Evolutionary conservation across 2,888 invertebrate species (phyloP).

Genomic region (Chironomus riparius): DNA sequence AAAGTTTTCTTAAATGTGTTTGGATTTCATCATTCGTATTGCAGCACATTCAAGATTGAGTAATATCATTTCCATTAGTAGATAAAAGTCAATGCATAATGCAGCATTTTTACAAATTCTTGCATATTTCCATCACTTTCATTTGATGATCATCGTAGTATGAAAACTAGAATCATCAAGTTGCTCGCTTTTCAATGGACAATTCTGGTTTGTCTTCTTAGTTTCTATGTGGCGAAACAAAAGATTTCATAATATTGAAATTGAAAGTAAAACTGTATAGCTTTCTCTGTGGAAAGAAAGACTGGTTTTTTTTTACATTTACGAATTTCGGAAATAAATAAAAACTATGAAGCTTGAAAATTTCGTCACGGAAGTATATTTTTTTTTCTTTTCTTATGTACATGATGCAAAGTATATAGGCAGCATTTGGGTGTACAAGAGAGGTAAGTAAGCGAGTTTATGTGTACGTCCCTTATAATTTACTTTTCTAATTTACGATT

Average conservation of each 20-base stretch:
- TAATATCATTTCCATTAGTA: neutral
- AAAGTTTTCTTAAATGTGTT: slow-evolving; percentile 20
- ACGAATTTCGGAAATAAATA: slow-evolving; percentile 1
- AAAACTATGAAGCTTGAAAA: neutral
- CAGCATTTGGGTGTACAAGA: too few relatives aligned
- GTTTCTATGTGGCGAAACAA: neutral
- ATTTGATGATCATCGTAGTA: too few relatives aligned
- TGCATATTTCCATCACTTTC: too few relatives aligned
- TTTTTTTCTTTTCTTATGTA: neutral
- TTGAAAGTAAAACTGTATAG: slow-evolving; percentile 19
- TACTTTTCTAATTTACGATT: slow-evolving; percentile 23
- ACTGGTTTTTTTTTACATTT: slow-evolving; percentile 3
- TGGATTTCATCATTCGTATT: slow-evolving; percentile 17
- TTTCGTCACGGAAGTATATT: slow-evolving; percentile 17
- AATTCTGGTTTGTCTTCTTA: too few relatives aligned
- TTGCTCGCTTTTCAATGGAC: too few relatives aligned
- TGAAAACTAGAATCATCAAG: too few relatives aligned
- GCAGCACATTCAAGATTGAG: neutral
- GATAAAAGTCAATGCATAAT: too few relatives aligned
- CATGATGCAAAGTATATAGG: neutral
- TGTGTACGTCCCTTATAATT: neutral
- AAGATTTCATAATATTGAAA: slow-evolving; percentile 23
- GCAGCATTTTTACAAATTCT: too few relatives aligned
- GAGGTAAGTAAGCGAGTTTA: neutral
- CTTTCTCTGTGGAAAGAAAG: neutral